Evolutionary conservation across 2,888 invertebrate genomes (phyloP).

Genomic region (Drosophila gaucha): DNA sequence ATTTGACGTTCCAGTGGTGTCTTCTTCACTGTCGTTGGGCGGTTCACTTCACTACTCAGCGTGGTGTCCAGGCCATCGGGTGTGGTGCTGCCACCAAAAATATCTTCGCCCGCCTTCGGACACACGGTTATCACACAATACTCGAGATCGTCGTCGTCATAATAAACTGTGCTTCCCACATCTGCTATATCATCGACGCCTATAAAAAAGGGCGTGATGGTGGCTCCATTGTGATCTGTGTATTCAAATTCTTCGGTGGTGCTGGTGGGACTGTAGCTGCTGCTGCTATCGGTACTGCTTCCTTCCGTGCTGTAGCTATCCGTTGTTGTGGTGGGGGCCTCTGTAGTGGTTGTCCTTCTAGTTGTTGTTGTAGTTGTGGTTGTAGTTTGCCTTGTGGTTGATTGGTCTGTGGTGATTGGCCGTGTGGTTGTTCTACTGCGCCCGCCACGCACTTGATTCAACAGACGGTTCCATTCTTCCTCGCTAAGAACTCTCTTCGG

Average conservation of each 20-base stretch:
- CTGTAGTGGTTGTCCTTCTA: conserved; percentile 17
- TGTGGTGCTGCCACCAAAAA: conserved; percentile 49
- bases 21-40: conserved; percentile 52
- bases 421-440: conserved; percentile 11
- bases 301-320: conserved; percentile 30
- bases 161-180: conserved; percentile 59
- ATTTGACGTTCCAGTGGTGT: conserved; percentile 68
- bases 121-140: conserved; percentile 74
- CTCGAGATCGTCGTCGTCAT: conserved; percentile 52
- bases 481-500: conserved; percentile 30
- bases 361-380: conserved; percentile 9
- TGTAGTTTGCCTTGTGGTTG: conserved; percentile 15
- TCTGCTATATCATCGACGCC: conserved; percentile 56
- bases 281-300: conserved; percentile 38
- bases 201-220: conserved; percentile 62
- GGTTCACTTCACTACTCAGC: conserved; percentile 42
- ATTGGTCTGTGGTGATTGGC: conserved; percentile 8
- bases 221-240: conserved; percentile 35
- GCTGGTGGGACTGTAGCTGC: conserved; percentile 21
- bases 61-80: conserved; percentile 58
- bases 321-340: conserved; percentile 14
- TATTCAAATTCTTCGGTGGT: conserved; percentile 45
- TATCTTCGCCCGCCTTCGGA: conserved; percentile 46
- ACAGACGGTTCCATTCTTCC: conserved; percentile 56
- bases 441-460: conserved; percentile 8